Evolutionary conservation across 1,140 invertebrate genomes (phyloP).

Genomic region (Drosophila triauraria): DNA sequence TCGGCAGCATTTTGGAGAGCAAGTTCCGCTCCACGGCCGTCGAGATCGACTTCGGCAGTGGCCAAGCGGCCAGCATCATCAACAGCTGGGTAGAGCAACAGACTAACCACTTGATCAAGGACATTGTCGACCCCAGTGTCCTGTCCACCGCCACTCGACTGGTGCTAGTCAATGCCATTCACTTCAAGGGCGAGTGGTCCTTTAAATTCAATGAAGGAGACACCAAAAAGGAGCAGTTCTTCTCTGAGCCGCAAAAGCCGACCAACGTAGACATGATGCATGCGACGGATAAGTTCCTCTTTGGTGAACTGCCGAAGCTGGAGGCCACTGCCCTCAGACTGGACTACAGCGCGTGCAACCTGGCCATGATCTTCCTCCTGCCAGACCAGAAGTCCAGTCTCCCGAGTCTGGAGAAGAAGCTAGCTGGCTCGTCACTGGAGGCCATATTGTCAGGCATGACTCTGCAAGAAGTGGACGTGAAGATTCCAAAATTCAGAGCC

Average conservation of each 20-base stretch:
- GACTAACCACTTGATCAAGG: conserved; percentile 90
- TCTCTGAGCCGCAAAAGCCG: conserved; percentile 54
- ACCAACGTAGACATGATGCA: conserved; percentile 85
- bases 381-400: conserved; percentile 86
- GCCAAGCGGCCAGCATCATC: conserved; percentile 85
- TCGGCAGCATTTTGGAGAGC: conserved; percentile 84
- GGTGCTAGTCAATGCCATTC: conserved; percentile 92
- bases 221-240: conserved; percentile 83
- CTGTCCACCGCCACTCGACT: conserved; percentile 87
- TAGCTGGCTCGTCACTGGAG: conserved; percentile 81
- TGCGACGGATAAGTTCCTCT: conserved; percentile 66
- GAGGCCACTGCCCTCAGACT: conserved; percentile 79
- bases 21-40: conserved; percentile 86
- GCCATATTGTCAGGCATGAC: conserved; percentile 54
- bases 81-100: conserved; percentile 90
- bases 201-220: conserved; percentile 78
- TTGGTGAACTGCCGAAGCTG: conserved; percentile 77
- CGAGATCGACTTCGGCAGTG: conserved; percentile 86
- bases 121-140: conserved; percentile 87
- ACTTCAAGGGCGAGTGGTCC: conserved; percentile 91
- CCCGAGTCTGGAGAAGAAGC: conserved; percentile 85
- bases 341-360: conserved; percentile 85
- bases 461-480: conserved; percentile 85
- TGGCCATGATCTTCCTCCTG: conserved; percentile 87
- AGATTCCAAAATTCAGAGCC: conserved; percentile 90